phyloP scores from a whole-genome alignment of 2,113 vertebrate species.

The Ceyx cyanopectus region DNA sequence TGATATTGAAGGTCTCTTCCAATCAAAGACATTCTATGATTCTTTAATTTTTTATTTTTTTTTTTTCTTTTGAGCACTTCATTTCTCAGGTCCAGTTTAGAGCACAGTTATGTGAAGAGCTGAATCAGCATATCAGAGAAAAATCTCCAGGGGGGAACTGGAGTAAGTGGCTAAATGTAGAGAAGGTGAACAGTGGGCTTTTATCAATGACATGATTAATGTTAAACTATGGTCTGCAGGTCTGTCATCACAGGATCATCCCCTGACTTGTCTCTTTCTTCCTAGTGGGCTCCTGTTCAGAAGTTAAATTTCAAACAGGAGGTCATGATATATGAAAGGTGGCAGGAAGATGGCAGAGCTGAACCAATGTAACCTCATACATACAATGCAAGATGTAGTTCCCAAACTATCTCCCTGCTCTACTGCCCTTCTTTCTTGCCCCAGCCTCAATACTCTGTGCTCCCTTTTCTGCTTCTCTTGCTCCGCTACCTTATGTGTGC shows the following conservation, averaged over 20 bases:
- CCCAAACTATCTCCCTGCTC: neutral
- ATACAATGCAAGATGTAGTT: neutral
- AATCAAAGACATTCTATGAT: too few species aligned
- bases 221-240: neutral
- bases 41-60: too few species aligned
- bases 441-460: neutral
- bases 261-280: neutral
- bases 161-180: neutral
- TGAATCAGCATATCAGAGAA: constrained; percentile 9
- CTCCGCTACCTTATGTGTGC: neutral
- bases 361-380: accelerated
- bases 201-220: neutral
- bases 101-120: neutral
- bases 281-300: neutral
- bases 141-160: neutral
- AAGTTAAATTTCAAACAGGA: neutral
- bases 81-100: neutral
- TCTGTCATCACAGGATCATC: neutral
- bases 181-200: neutral
- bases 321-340: neutral
- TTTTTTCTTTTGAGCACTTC: neutral
- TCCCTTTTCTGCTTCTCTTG: neutral
- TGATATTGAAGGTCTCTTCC: too few species aligned
- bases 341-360: neutral
- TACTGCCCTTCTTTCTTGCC: neutral